Conservation (phyloP, 2,113 vertebrate species). For the Chaetorhynchus papuensis region DNA sequence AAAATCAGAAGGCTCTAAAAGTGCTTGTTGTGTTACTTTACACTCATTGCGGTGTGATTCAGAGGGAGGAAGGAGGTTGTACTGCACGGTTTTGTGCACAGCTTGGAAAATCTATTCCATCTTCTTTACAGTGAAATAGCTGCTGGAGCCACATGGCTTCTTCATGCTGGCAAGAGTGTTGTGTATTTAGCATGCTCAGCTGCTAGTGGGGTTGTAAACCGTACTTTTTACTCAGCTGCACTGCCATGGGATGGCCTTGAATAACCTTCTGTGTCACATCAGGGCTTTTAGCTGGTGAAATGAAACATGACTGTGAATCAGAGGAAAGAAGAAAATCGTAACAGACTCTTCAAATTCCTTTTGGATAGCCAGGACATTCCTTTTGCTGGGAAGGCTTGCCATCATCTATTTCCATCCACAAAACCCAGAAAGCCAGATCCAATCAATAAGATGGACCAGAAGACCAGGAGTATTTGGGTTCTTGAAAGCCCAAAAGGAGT, state of each 20-base stretch:
- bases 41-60: not conserved
- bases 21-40: not conserved
- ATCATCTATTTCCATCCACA: not conserved
- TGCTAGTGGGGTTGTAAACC: slow-evolving; percentile 12
- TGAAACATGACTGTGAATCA: not conserved
- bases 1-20: not conserved
- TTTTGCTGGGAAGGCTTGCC: not conserved
- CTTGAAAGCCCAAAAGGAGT: not conserved
- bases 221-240: slow-evolving; percentile 1
- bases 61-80: not conserved
- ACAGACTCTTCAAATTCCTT: not conserved
- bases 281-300: slow-evolving; percentile 29
- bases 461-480: not conserved
- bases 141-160: not conserved
- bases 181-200: slow-evolving; percentile 31
- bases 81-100: not conserved
- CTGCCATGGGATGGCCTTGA: slow-evolving; percentile 7
- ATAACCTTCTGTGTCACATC: slow-evolving; percentile 43
- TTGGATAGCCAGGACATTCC: not conserved
- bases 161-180: not conserved
- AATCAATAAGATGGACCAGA: not conserved
- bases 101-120: slow-evolving; percentile 6
- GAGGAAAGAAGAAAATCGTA: not conserved
- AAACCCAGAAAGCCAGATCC: not conserved
- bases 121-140: not conserved